Evolutionary conservation across 2,888 invertebrate species (phyloP).

Genomic region (Sphaeridia pumilis): DNA sequence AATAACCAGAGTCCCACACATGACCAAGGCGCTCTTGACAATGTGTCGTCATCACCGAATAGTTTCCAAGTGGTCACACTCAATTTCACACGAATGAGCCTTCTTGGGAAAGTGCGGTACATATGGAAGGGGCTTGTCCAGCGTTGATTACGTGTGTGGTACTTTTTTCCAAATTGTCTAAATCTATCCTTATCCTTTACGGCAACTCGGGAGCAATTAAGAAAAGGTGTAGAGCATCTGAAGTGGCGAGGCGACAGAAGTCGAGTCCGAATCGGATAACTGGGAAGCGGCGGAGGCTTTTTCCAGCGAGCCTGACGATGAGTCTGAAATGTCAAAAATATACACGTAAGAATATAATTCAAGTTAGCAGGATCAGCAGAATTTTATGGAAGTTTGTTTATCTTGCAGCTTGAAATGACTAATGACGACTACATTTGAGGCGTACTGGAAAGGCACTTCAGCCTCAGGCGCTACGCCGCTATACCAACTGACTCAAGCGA

Average conservation of each 20-base stretch:
- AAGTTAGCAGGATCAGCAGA: no score
- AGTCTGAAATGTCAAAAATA: background rate
- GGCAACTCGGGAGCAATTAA: slow-evolving; percentile 3
- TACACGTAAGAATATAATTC: no score
- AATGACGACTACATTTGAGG: no score
- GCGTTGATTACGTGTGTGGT: background rate
- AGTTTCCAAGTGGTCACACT: background rate
- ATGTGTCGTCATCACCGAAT: background rate
- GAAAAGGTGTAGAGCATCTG: slow-evolving; percentile 23
- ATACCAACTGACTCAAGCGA: no score
- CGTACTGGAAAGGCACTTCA: no score
- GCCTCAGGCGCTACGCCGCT: no score
- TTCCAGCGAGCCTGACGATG: slow-evolving; percentile 15
- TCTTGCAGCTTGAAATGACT: no score
- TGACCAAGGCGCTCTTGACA: no score
- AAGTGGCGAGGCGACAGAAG: slow-evolving; percentile 19
- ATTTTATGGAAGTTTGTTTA: no score
- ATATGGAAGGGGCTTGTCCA: background rate
- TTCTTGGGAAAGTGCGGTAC: no score
- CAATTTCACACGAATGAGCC: background rate
- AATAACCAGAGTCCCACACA: no score
- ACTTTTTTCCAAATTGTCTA: background rate
- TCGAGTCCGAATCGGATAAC: slow-evolving; percentile 22
- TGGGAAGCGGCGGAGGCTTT: slow-evolving; percentile 19
- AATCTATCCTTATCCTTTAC: background rate